phyloP scores from a whole-genome alignment of 1,140 invertebrate genomes.

The Temnothorax curvispinosus region DNA sequence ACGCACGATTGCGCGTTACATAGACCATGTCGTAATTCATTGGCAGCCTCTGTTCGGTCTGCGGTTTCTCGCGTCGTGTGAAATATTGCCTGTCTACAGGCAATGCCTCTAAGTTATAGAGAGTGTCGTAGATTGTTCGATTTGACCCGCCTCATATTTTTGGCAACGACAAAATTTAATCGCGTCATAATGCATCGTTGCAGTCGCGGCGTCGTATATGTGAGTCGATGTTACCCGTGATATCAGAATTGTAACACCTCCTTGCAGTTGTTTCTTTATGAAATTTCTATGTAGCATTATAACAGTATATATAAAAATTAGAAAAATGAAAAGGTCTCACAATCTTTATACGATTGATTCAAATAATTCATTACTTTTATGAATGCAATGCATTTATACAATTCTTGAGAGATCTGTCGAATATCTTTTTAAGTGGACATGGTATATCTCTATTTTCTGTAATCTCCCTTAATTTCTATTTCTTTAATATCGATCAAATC shows the following conservation, averaged over 20 bases:
- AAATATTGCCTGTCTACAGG: slow-evolving; percentile 61
- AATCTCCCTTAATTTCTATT: neutral
- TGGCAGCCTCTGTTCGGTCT: slow-evolving; percentile 68
- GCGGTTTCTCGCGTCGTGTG: slow-evolving; percentile 62
- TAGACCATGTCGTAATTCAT: slow-evolving; percentile 75
- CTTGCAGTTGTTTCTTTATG: neutral
- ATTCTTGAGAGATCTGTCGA: neutral
- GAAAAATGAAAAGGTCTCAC: neutral
- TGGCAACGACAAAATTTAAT: slow-evolving; percentile 41
- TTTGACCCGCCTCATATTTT: slow-evolving; percentile 53
- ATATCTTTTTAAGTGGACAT: neutral
- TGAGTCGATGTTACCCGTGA: neutral
- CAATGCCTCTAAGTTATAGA: slow-evolving; percentile 54
- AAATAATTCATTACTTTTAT: neutral
- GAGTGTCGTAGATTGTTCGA: slow-evolving; percentile 54
- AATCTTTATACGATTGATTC: neutral
- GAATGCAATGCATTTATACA: neutral
- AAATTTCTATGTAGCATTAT: neutral
- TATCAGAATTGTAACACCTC: slow-evolving; percentile 4
- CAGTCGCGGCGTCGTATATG: neutral
- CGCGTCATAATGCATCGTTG: slow-evolving; percentile 30
- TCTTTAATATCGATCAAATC: neutral
- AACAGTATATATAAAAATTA: neutral
- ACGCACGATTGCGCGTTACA: slow-evolving; percentile 72
- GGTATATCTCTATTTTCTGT: neutral